Evolutionary conservation across 2,113 vertebrate species (phyloP).

Genomic region (Seriola dumerili): DNA sequence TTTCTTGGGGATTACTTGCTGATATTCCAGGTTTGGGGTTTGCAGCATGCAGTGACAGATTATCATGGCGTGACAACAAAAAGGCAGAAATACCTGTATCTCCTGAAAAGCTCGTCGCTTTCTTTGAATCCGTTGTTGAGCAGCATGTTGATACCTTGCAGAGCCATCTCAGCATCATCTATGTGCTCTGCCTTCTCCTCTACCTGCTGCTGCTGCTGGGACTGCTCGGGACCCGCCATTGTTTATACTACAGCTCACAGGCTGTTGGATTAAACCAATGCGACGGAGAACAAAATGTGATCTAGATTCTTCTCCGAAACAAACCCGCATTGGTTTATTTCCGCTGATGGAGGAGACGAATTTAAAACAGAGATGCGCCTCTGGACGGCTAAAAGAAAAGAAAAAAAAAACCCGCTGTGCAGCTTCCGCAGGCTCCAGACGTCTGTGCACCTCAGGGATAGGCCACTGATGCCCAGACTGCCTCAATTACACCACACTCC

Average conservation of each 20-base stretch:
- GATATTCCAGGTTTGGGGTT: not conserved
- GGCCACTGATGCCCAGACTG: constrained; percentile 52
- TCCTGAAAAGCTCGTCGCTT: constrained; percentile 96
- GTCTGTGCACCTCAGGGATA: constrained; percentile 52
- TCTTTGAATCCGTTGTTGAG: constrained; percentile 98
- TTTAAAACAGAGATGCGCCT: constrained; percentile 44
- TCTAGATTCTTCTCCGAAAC: constrained; percentile 30
- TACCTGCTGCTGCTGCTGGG: constrained; percentile 82
- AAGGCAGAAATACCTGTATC: constrained; percentile 88
- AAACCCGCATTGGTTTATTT: constrained; percentile 69
- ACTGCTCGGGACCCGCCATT: constrained; percentile 88
- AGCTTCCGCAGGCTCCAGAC: constrained; percentile 55
- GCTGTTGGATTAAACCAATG: constrained; percentile 19
- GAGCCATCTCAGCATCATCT: constrained; percentile 95
- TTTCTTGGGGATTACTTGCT: not conserved
- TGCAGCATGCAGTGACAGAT: not conserved
- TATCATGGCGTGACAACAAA: not conserved
- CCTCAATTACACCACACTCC: constrained; percentile 28
- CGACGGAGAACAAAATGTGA: constrained; percentile 10
- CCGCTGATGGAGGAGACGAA: constrained; percentile 16
- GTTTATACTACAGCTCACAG: constrained; percentile 40
- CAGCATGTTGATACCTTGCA: constrained; percentile 97
- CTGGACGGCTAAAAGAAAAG: not conserved
- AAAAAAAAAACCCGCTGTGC: not conserved
- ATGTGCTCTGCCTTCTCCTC: constrained; percentile 85